Evolutionary conservation across 92 coral and sea anemone genomes (phyloP).

Genomic region (Diadumene lineata): DNA sequence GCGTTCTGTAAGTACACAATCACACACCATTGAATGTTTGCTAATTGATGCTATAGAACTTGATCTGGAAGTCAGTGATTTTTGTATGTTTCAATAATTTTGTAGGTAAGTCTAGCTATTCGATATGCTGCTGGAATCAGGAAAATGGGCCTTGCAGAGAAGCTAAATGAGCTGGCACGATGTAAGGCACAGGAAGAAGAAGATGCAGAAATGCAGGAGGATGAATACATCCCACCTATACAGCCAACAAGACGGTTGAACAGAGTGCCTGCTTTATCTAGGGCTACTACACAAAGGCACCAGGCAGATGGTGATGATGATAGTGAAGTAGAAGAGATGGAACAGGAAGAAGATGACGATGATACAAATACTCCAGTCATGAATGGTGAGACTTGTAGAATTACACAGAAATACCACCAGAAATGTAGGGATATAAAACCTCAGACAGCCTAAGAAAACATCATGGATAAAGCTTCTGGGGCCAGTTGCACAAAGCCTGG

Average conservation of each 20-base stretch:
- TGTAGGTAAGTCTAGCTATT: slow-evolving; percentile 93
- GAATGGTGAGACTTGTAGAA: slow-evolving; percentile 2
- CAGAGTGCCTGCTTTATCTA: background rate
- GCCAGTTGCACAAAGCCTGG: too few species aligned
- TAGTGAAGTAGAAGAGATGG: slow-evolving; percentile 35
- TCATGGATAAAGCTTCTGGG: too few species aligned
- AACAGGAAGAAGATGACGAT: slow-evolving; percentile 24
- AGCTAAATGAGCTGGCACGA: slow-evolving; percentile 81
- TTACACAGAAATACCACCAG: too few species aligned
- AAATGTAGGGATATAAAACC: too few species aligned
- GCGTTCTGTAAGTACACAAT: slow-evolving; percentile 75
- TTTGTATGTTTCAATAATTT: background rate
- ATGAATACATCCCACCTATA: slow-evolving; percentile 17
- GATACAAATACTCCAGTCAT: background rate
- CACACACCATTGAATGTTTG: too few species aligned
- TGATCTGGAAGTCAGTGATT: too few species aligned
- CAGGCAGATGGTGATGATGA: slow-evolving; percentile 25
- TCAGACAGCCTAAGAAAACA: too few species aligned
- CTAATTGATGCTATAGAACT: too few species aligned
- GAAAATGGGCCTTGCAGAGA: slow-evolving; percentile 87
- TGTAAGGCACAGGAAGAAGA: slow-evolving; percentile 87
- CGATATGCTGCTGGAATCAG: slow-evolving; percentile 90
- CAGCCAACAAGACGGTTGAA: slow-evolving; percentile 7
- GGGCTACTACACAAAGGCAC: slow-evolving; percentile 12
- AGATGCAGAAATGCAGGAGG: slow-evolving; percentile 52